Evolutionary conservation across 2,113 vertebrate species (phyloP).

Genomic region (Pachyramphus minor): DNA sequence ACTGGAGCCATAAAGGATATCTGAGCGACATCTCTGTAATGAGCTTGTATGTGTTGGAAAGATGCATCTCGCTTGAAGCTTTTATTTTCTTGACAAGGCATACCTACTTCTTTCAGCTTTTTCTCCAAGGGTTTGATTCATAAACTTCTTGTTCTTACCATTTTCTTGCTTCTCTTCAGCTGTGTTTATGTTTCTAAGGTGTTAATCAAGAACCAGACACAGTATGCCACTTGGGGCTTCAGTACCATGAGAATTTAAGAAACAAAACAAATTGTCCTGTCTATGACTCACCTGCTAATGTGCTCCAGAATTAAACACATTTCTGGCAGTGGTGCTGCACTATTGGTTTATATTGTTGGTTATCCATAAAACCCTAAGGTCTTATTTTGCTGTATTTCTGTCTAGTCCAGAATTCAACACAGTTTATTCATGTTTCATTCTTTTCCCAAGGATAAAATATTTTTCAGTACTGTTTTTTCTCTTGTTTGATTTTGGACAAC

Average conservation of each 20-base stretch:
- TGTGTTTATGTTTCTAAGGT: not conserved
- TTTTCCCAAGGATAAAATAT: not conserved
- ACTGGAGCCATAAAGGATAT: not conserved
- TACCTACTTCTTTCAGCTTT: conserved; percentile 11
- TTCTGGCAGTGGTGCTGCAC: not conserved
- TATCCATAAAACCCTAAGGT: not conserved
- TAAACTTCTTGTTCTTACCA: not conserved
- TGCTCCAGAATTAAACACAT: not conserved
- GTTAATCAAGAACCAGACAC: not conserved
- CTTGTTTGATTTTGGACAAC: not conserved
- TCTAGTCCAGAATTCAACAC: not conserved
- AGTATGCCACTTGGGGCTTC: not conserved
- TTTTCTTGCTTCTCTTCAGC: not conserved
- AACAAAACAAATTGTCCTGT: not conserved
- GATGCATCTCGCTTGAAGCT: not conserved
- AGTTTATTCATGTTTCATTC: not conserved
- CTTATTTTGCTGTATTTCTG: not conserved
- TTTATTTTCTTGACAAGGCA: conserved; percentile 10
- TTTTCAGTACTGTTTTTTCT: not conserved
- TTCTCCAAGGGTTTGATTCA: not conserved
- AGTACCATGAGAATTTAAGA: not conserved
- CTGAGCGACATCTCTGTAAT: not conserved
- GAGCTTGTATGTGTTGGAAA: not conserved
- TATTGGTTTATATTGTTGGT: not conserved
- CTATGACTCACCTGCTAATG: not conserved